Percentiles rank a stretch among this genome's conserved stretches.
phyloP scores from a whole-genome alignment of 1,140 invertebrate genomes.

The Lepidurus apus region DNA sequence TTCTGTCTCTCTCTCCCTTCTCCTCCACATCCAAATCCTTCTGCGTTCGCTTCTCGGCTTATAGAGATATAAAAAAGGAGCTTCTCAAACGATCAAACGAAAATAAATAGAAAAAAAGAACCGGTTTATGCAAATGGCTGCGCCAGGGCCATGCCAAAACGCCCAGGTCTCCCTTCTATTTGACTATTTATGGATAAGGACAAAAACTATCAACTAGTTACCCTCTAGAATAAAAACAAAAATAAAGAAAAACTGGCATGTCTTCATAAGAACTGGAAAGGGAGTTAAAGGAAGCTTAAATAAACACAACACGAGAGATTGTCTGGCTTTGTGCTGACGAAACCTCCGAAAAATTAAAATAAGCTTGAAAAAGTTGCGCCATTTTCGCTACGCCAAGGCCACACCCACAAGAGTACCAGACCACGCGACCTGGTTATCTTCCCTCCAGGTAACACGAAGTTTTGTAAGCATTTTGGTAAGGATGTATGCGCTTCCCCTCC shows the following conservation, averaged over 20 bases:
- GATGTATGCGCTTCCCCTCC: no score
- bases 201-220: conserved; percentile 8
- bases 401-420: no score
- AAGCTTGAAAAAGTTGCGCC: no score
- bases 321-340: no score
- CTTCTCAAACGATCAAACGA: not conserved
- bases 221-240: not conserved
- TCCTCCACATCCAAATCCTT: not conserved
- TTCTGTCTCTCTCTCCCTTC: not conserved
- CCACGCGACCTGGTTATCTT: no score
- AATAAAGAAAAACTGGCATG: not conserved
- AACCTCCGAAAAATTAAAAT: no score
- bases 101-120: conserved; percentile 22
- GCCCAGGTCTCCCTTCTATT: not conserved
- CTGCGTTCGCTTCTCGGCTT: not conserved
- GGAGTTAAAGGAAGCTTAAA: not conserved
- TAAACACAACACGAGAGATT: not conserved
- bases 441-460: no score
- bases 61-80: not conserved
- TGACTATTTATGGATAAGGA: conserved; percentile 19
- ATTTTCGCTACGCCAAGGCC: no score
- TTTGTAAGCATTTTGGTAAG: no score
- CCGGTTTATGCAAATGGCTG: not conserved
- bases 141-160: not conserved
- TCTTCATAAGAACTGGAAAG: not conserved